Base-by-base conservation (phyloP, 2,113 vertebrate species). In the Rhinichthys klamathensis region DNA sequence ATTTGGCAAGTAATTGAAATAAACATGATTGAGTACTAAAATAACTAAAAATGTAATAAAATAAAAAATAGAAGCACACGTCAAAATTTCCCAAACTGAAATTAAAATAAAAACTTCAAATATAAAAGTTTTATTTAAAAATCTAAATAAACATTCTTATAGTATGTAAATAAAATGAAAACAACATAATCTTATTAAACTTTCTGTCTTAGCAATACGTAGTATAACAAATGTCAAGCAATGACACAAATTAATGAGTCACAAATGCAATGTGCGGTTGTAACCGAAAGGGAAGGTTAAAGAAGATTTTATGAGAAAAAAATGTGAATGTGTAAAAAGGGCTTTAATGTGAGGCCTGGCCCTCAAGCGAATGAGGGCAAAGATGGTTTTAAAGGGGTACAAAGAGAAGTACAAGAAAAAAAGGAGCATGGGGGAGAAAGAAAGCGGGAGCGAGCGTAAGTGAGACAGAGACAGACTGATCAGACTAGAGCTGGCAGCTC, bases 401-500 rank as follows among this genome's bases (percentile, higher is more conserved):
- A 81, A n/a, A 73, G 21, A 60, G 61, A 18, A 65, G 79, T 51
- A 41, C 9, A 41, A n/a, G n/a, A 38, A 83, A 51, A 78, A 77
- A 73, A 44, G 54, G 51, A 79, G 44, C 60, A 51, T 13, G n/a
- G 51, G 58, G 61, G 69, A 76, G 51, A 27, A 84, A 41, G 41
- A 41, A 41, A 41, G 41, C 6, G 35, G 6, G 35, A 38, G 35
- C 6, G 1, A 30, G 30, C 30, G 30, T 6, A 16, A 60, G 60
- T 49, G 44, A 75, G 69, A 38, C 54, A 32, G 49, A 84, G 35
- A 49, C 44, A 74, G 80, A 81, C 69, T 72, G 77, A 83, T 41
- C 54, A 85, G 85, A 46, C 79, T 46, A 21, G 70, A 60, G 83
- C 85, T 87, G 83, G 83, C 86, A 80, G 18, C 60, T 69, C 67